Conservation (phyloP, 2,888 invertebrate genomes). For the Buathra laborator region DNA sequence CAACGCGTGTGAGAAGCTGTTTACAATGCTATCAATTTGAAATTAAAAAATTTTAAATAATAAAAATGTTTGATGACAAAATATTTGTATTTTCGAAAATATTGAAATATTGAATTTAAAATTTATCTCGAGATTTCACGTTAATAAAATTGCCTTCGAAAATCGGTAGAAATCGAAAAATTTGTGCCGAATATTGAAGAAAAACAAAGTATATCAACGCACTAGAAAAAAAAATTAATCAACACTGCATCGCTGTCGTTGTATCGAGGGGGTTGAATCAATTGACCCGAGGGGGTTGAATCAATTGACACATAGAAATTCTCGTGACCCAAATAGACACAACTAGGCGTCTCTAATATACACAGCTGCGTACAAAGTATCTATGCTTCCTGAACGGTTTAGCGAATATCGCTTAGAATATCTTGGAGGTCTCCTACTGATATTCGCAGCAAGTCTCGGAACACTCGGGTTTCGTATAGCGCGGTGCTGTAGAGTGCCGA, state of each 20-base stretch:
- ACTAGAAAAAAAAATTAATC: neutral
- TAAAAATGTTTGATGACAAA: too few species aligned
- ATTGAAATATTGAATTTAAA: too few species aligned
- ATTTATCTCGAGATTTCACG: too few species aligned
- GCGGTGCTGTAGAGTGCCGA: neutral
- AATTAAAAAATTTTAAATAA: too few species aligned
- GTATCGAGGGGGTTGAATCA: neutral
- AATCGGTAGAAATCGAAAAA: too few species aligned
- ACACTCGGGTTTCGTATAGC: constrained; percentile 4
- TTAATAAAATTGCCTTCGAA: too few species aligned
- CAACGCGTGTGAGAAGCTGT: too few species aligned
- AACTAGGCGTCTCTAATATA: neutral
- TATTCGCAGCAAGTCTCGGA: constrained; percentile 27
- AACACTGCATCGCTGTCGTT: neutral
- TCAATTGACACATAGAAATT: constrained; percentile 19
- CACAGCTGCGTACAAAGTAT: neutral
- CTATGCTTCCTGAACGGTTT: neutral
- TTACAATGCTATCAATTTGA: too few species aligned
- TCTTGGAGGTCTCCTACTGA: constrained; percentile 6
- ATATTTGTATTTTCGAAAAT: too few species aligned
- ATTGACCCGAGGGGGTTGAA: constrained; percentile 3
- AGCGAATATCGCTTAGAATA: constrained; percentile 27
- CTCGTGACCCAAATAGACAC: constrained; percentile 8
- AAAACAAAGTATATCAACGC: too few species aligned
- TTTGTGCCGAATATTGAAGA: too few species aligned